These are phyloP conservation scores for Chaetodon auriga DNA, from an alignment of 2,113 vertebrate species.

Conservation along the genomic window DNA sequence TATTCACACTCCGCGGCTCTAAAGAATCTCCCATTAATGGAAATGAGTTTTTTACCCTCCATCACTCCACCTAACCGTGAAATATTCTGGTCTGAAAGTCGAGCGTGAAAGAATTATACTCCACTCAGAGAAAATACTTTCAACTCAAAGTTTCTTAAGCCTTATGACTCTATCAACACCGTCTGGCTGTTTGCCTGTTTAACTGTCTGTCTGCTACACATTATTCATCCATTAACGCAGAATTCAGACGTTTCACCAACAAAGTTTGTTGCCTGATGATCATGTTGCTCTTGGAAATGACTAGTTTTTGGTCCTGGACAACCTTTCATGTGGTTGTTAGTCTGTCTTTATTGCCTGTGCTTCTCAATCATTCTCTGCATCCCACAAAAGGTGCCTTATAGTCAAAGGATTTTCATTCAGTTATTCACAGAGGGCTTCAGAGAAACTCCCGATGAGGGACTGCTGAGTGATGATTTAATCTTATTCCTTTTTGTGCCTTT, in stretches of 20 bases:
- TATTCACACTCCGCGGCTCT: neutral
- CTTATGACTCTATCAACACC: conserved; percentile 10
- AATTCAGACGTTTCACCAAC: neutral
- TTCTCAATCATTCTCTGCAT: neutral
- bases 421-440: conserved; percentile 24
- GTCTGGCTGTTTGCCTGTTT: neutral
- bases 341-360: conserved; percentile 7
- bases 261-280: neutral
- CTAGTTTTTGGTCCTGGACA: conserved; percentile 29
- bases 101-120: conserved; percentile 51
- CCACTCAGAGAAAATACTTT: conserved; percentile 37
- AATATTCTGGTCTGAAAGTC: conserved; percentile 48
- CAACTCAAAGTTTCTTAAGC: conserved; percentile 35
- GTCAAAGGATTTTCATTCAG: conserved; percentile 3
- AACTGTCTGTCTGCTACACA: neutral
- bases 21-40: conserved; percentile 47
- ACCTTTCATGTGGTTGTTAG: conserved; percentile 14
- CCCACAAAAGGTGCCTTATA: neutral
- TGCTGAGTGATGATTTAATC: conserved; percentile 48
- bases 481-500: conserved; percentile 29
- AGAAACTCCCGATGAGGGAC: neutral
- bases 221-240: neutral
- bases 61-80: conserved; percentile 51
- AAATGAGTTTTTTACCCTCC: conserved; percentile 37
- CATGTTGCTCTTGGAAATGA: conserved; percentile 1